Conservation (phyloP, 2,888 invertebrate species). For the Margaritifera margaritifera region DNA sequence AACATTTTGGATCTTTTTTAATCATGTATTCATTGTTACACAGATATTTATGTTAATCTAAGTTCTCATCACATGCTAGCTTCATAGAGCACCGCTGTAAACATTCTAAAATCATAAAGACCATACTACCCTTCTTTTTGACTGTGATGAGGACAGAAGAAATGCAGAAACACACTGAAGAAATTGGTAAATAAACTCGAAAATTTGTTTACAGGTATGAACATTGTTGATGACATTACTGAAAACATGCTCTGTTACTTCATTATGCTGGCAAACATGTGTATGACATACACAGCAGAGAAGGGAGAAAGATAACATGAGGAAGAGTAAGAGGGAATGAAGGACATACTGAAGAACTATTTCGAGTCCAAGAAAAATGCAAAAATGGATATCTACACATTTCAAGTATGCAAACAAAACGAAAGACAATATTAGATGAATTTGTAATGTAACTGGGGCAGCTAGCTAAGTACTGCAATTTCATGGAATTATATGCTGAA, state of each 20-base stretch:
- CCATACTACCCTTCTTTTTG: background rate
- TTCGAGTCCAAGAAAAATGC: constrained; percentile 16
- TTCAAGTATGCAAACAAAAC: constrained; percentile 17
- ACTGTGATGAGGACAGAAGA: constrained; percentile 4
- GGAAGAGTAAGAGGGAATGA: constrained; percentile 4
- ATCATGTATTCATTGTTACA: no score
- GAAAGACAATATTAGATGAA: constrained; percentile 26
- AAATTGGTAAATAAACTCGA: constrained; percentile 9
- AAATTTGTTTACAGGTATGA: constrained; percentile 7
- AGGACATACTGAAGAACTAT: constrained; percentile 10
- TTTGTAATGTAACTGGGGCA: constrained; percentile 20
- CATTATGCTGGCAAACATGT: constrained; percentile 17
- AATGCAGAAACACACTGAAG: constrained; percentile 14
- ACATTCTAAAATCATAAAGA: no score
- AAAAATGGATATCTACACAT: constrained; percentile 24
- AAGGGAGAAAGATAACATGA: constrained; percentile 5
- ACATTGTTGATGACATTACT: constrained; percentile 5
- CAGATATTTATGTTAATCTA: no score
- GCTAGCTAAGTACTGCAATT: constrained; percentile 14
- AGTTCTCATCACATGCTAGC: no score
- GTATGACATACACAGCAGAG: constrained; percentile 10
- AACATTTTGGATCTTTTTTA: no score
- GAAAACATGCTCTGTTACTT: constrained; percentile 11
- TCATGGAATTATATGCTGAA: constrained; percentile 15
- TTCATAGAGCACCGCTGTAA: no score